Conservation (phyloP, 2,113 vertebrate genomes). For the Hydrochoerus hydrochaeris region DNA sequence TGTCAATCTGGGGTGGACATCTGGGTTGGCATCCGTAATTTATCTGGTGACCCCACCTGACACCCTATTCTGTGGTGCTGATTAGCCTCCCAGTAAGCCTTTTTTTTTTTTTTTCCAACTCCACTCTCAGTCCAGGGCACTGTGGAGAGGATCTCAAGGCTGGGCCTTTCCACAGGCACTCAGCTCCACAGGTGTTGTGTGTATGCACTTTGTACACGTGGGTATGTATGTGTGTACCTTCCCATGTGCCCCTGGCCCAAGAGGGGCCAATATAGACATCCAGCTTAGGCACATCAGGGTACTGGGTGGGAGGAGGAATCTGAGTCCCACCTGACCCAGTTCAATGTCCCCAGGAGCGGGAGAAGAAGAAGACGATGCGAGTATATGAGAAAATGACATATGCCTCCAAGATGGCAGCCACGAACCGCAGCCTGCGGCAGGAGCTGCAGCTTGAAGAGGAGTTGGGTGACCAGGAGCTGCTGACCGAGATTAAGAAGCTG, state of each 20-base stretch:
- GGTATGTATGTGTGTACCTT: neutral
- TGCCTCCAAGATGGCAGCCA: conserved; percentile 79
- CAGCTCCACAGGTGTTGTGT: neutral
- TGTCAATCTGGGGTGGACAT: neutral
- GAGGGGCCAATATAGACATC: neutral
- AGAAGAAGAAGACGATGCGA: conserved; percentile 83
- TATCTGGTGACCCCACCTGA: neutral
- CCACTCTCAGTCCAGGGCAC: neutral
- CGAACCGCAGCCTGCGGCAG: conserved; percentile 80
- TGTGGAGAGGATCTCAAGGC: neutral
- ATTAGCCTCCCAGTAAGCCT: neutral
- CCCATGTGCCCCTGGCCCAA: neutral
- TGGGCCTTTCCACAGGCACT: neutral
- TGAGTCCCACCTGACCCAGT: neutral
- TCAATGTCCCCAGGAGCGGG: conserved; percentile 84
- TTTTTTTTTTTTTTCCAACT: neutral
- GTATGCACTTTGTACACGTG: neutral
- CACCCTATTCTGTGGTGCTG: neutral
- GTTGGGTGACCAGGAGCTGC: conserved; percentile 65
- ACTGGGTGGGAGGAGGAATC: neutral
- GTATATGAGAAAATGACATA: conserved; percentile 89
- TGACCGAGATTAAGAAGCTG: conserved; percentile 62
- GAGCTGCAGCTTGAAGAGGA: conserved; percentile 84
- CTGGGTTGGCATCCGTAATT: neutral
- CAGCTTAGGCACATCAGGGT: neutral